A percentile compares a stretch with the other conserved stretches of the same genome.
These are phyloP conservation scores for Hemistola chrysoprasaria DNA, from an alignment of 2,888 invertebrate species.

Conservation along the genomic window DNA sequence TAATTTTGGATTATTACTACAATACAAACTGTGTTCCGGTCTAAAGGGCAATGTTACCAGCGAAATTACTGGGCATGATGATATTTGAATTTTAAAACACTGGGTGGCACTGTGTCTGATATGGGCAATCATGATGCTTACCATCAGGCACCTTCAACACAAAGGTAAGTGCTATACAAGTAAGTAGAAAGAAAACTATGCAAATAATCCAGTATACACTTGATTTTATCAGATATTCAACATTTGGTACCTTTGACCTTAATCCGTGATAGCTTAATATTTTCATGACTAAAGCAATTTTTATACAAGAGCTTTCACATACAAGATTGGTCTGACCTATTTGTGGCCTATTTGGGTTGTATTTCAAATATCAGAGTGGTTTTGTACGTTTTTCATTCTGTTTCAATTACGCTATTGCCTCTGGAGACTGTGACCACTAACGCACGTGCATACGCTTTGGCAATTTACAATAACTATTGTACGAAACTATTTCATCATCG, in stretches of 20 bases:
- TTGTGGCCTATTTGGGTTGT: conserved; percentile 12
- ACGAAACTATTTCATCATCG: conserved; percentile 15
- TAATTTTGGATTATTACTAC: too few relatives aligned
- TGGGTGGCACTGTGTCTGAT: too few relatives aligned
- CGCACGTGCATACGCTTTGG: conserved; percentile 39
- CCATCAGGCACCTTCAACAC: too few relatives aligned
- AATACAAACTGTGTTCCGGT: too few relatives aligned
- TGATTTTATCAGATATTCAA: too few relatives aligned
- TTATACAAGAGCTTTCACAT: conserved; percentile 10
- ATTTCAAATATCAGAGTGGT: conserved; percentile 18
- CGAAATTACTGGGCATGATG: too few relatives aligned
- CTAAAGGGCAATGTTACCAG: too few relatives aligned
- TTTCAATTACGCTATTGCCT: conserved; percentile 25
- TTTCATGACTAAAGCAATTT: conserved; percentile 7
- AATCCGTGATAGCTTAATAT: not conserved
- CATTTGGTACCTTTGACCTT: not conserved
- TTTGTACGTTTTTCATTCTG: conserved; percentile 26
- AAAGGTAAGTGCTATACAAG: too few relatives aligned
- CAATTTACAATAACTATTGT: conserved; percentile 25
- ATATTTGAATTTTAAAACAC: too few relatives aligned
- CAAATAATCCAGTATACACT: too few relatives aligned
- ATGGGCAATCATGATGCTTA: too few relatives aligned
- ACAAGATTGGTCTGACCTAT: conserved; percentile 10
- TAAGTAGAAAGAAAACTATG: too few relatives aligned
- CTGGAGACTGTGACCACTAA: conserved; percentile 29